These are phyloP conservation scores for Aphelenchoides besseyi DNA, from an alignment of 1,140 invertebrate genomes.

Conservation along the genomic window DNA sequence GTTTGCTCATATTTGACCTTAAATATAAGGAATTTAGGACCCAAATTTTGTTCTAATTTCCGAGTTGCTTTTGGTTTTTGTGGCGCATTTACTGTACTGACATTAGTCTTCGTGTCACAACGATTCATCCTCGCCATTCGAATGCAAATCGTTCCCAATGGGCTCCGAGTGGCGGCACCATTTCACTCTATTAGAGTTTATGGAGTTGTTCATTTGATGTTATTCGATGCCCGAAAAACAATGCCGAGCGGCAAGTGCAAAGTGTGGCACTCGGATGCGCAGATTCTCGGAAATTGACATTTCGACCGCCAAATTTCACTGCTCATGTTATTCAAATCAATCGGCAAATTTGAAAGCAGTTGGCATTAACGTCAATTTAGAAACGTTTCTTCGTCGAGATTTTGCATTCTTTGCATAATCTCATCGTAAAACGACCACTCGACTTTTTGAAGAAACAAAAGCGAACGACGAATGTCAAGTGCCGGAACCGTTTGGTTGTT, in stretches of 20 bases:
- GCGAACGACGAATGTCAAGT: constrained; percentile 1
- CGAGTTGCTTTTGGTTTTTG: background rate
- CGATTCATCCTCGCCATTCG: background rate
- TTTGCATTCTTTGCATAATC: background rate
- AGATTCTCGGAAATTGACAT: background rate
- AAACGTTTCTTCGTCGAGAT: background rate
- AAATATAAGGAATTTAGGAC: background rate
- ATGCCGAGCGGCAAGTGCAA: background rate
- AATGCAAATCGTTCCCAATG: constrained; percentile 9
- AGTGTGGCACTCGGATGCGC: background rate
- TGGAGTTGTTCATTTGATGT: background rate
- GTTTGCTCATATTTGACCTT: constrained; percentile 10
- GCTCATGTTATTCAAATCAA: background rate
- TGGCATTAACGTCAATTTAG: background rate
- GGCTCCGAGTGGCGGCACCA: background rate
- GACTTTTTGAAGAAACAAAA: background rate
- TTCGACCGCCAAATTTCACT: background rate
- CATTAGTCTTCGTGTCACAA: background rate
- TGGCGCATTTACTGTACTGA: too few species aligned
- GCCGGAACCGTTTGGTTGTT: background rate
- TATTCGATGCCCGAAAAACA: background rate
- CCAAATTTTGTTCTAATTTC: background rate
- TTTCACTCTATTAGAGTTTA: background rate
- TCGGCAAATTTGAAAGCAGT: background rate
- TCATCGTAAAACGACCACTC: background rate